Base-by-base conservation (phyloP, 2,113 vertebrate species). In the Sminthopsis crassicaudata region DNA sequence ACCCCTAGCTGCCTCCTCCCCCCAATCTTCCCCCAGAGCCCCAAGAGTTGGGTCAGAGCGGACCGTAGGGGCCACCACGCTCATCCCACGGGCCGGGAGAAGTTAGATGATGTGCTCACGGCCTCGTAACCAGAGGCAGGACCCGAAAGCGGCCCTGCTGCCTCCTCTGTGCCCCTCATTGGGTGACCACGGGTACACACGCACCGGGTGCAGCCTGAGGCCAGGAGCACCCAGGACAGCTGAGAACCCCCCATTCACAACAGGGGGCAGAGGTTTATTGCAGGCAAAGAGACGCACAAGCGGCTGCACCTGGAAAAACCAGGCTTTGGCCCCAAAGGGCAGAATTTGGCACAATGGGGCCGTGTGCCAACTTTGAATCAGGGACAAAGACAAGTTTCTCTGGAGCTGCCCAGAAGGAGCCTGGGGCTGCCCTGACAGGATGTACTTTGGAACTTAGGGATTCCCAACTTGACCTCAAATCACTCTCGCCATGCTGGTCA, bases 211-310 rank as follows among this genome's bases (percentile, higher is more conserved):
- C 55, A 57, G 55, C 2, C 55, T 24, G 25, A 55, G 54, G 23
- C 3, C 6, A 1, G 54, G 8, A 8, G 54, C 7, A 8, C 25
- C 7, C 25, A 25, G 7, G 54, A 8, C 25, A 57, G 55, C 10
- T 27, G 27, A 57, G 10, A 26, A 12, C 27, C 10, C 10, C 5
- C 12, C 0, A n/a, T n/a, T n/a, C 14, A 16, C 30, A 36, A 67
- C 36, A n/a, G 11, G 12, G 0, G 30, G 30, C 60, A n/a, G 0
- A 16, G 60, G 0, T 0, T 36, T 3, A 76, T 4, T 19, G 14
- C 5, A 22, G 67, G 1, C 30, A 14, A 67, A 67, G 8, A 42
- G 67, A 6, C 0, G 42, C 16, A 16, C 60, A 76, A n/a, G 60
- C 12, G 14, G 36, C 16, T 2, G 42, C n/a, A 84, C 19, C 67